A percentile compares a stretch with the other conserved stretches of the same genome.
These are phyloP conservation scores for Tetraodon nigroviridis DNA, from an alignment of 2,113 vertebrate species.

Conservation along the genomic window DNA sequence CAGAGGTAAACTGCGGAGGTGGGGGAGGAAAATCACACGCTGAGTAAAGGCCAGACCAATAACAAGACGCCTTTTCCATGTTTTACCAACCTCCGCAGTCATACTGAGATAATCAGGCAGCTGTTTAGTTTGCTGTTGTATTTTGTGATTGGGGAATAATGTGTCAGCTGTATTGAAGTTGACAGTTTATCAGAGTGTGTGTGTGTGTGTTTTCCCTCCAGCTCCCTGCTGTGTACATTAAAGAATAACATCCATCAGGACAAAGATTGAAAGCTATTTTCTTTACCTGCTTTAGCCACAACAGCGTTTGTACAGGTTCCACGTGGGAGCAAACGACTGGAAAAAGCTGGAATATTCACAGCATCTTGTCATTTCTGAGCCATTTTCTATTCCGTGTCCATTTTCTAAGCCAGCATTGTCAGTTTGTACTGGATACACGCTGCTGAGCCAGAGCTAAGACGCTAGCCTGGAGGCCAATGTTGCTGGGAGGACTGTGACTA, in stretches of 20 bases:
- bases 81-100: slow-evolving; percentile 18
- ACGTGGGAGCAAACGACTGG: neutral
- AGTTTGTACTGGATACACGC: slow-evolving; percentile 28
- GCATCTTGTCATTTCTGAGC: neutral
- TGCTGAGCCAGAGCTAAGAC: slow-evolving; percentile 1
- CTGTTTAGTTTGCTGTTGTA: slow-evolving; percentile 53
- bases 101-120: slow-evolving; percentile 57
- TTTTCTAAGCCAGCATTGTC: no score
- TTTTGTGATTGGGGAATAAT: slow-evolving; percentile 15
- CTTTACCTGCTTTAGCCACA: neutral
- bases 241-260: slow-evolving; percentile 30
- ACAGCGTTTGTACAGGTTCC: neutral
- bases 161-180: slow-evolving; percentile 45
- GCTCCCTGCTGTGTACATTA: slow-evolving; percentile 15
- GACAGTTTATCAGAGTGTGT: slow-evolving; percentile 27
- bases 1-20: slow-evolving; percentile 35
- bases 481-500: slow-evolving; percentile 33
- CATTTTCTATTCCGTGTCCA: neutral
- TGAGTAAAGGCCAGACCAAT: slow-evolving; percentile 19
- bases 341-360: no score
- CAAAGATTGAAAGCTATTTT: neutral
- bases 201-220: neutral
- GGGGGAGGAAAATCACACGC: slow-evolving; percentile 38
- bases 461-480: slow-evolving; percentile 37
- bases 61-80: no score